phyloP scores from a whole-genome alignment of 1,140 invertebrate species.

The Metopolophium dirhodum region DNA sequence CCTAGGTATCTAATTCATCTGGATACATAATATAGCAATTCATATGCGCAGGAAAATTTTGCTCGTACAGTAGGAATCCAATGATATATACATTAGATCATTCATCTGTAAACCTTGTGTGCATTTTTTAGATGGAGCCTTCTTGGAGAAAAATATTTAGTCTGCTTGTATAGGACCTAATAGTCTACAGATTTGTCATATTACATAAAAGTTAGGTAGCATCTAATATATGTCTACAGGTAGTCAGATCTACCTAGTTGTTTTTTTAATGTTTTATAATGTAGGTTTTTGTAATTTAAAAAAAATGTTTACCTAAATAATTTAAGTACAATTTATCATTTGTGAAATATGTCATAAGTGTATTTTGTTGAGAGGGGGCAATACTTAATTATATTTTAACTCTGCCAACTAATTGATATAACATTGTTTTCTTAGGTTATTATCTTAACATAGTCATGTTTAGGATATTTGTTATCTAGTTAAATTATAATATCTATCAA shows the following conservation, averaged over 20 bases:
- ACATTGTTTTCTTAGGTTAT: constrained; percentile 12
- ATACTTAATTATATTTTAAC: not conserved
- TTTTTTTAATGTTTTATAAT: not conserved
- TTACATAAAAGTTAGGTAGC: not conserved
- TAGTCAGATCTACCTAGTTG: not conserved
- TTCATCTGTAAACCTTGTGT: not conserved
- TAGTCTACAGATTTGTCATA: not conserved
- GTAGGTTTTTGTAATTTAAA: not conserved
- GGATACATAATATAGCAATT: not conserved
- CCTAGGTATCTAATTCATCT: not conserved
- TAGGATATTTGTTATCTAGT: constrained; percentile 32
- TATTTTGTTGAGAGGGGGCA: not conserved
- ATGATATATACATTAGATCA: not conserved
- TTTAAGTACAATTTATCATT: not conserved
- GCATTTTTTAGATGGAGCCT: not conserved
- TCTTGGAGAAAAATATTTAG: not conserved
- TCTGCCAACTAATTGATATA: not conserved
- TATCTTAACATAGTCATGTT: not conserved
- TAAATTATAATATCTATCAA: not conserved
- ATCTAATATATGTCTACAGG: not conserved
- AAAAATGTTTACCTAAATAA: not conserved
- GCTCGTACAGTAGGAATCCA: not conserved
- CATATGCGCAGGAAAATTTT: not conserved
- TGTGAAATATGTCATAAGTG: not conserved
- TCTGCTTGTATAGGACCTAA: too few relatives aligned